Evolutionary conservation across 1,140 invertebrate species (phyloP), one percentile per base, ranked within the genome.

Genomic region (Drosophila ogumai): DNA sequence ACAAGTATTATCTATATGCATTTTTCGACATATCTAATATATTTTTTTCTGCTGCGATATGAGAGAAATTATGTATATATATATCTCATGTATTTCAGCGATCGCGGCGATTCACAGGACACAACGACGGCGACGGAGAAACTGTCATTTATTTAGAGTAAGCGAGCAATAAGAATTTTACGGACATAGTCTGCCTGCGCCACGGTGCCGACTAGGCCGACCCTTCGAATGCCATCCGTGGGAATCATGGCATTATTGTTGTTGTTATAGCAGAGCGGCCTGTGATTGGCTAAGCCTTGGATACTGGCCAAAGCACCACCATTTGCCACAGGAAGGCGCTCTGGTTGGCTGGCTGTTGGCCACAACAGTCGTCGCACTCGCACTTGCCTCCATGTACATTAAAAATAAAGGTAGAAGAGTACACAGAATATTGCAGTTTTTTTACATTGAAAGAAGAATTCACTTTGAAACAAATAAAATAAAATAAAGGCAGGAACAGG

Each of bases 221-320:
- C 54, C 52, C 38, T 54, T 65, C 17, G 15, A 12, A 17, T 46
- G 32, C 31, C 25, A 25, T 55, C 19, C 32, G 38, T 38, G 50
- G 17, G 7, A 36, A 15, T 15, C 34, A 38, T 38, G 19, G 52
- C 19, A 55, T 25, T 55, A 38, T 55, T 54, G 22, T 54, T 38
- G 34, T 55, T 55, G 52, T 38, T 55, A 19, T 38, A 38, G 25
- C 19, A 25, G 22, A 34, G 8, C 6, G 13, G 40, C 3, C 25
- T 71, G 56, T 56, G 71, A 87, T 87, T 87, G 82, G 82, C 46
- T 28, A 19, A 6, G 15, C 9, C 22, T n/a, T 7, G 6, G 1
- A 22, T 28, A 40, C 32, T 13, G 28, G 38, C 22, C 31, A 17
- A 58, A 13, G 15, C 57, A 56, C 79, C 57, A 72, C 65, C 46